Evolutionary conservation across 2,113 vertebrate species (phyloP).

Genomic region (Cebus imitator): DNA sequence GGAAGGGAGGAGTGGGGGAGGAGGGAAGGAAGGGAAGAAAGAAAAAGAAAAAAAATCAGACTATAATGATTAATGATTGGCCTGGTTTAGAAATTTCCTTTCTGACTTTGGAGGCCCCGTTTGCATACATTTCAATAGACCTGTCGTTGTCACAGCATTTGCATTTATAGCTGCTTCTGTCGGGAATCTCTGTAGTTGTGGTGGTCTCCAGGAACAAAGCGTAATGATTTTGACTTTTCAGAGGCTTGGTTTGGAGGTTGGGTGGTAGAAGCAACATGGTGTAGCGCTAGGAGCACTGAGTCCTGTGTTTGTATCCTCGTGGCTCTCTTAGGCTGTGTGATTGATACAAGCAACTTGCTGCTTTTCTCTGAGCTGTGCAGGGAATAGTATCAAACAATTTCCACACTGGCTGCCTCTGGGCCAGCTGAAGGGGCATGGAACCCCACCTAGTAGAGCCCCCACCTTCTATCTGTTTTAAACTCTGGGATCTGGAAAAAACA

Average conservation of each 20-base stretch:
- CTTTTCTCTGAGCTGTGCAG: neutral
- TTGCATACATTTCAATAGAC: too few relatives aligned
- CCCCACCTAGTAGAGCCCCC: neutral
- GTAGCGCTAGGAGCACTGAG: fast-evolving
- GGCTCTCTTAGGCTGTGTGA: neutral
- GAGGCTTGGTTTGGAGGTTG: neutral
- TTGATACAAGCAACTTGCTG: neutral
- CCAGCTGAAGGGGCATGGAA: neutral
- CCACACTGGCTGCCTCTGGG: neutral
- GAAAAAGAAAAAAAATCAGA: neutral
- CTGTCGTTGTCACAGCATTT: neutral
- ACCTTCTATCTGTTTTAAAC: neutral
- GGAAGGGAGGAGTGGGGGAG: too few relatives aligned
- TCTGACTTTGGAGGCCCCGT: neutral
- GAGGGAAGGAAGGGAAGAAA: neutral
- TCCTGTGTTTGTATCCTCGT: neutral
- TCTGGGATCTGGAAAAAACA: neutral
- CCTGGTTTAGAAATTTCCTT: neutral
- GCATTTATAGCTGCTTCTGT: neutral
- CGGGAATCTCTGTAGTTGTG: neutral
- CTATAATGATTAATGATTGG: neutral
- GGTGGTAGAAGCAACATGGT: neutral
- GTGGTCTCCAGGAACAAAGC: neutral
- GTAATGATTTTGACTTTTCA: neutral
- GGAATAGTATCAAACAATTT: neutral